These are phyloP conservation scores for Seira ritae DNA, from an alignment of 2,888 invertebrate species.

Conservation along the genomic window DNA sequence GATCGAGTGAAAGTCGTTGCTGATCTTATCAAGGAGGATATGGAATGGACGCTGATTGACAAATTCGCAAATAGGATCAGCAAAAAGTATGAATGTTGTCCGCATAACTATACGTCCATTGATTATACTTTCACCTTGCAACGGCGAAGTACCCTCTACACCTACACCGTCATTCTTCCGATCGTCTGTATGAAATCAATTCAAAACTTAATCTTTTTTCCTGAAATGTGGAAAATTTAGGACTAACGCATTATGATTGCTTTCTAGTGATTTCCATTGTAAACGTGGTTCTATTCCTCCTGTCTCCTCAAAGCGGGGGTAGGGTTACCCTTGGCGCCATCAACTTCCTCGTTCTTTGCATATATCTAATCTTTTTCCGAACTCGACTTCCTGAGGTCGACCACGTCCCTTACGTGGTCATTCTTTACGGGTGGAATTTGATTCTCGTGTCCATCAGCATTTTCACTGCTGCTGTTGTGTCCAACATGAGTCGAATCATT, in stretches of 20 bases:
- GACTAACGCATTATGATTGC: neutral
- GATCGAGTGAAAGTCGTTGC: slow-evolving; percentile 57
- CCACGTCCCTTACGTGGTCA: slow-evolving; percentile 70
- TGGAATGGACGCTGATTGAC: slow-evolving; percentile 78
- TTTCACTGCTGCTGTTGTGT: slow-evolving; percentile 63
- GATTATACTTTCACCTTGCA: slow-evolving; percentile 78
- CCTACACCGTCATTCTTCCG: slow-evolving; percentile 80
- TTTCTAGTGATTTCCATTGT: slow-evolving; percentile 80
- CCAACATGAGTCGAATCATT: slow-evolving; percentile 62
- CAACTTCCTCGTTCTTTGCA: slow-evolving; percentile 80
- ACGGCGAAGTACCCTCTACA: slow-evolving; percentile 80
- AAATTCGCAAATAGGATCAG: slow-evolving; percentile 74
- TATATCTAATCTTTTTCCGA: slow-evolving; percentile 81
- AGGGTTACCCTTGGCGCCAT: slow-evolving; percentile 81
- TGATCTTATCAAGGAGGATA: slow-evolving; percentile 70
- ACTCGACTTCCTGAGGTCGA: slow-evolving; percentile 69
- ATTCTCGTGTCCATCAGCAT: slow-evolving; percentile 65
- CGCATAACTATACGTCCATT: slow-evolving; percentile 79
- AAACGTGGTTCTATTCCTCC: slow-evolving; percentile 81
- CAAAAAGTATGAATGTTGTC: slow-evolving; percentile 76
- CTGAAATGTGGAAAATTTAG: neutral
- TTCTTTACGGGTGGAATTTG: slow-evolving; percentile 71
- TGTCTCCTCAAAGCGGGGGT: slow-evolving; percentile 82
- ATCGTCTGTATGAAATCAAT: slow-evolving; percentile 76
- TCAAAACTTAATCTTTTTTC: slow-evolving; percentile 18